Base-by-base conservation (phyloP, 2,113 vertebrate genomes). In the Cichladusa arquata region DNA sequence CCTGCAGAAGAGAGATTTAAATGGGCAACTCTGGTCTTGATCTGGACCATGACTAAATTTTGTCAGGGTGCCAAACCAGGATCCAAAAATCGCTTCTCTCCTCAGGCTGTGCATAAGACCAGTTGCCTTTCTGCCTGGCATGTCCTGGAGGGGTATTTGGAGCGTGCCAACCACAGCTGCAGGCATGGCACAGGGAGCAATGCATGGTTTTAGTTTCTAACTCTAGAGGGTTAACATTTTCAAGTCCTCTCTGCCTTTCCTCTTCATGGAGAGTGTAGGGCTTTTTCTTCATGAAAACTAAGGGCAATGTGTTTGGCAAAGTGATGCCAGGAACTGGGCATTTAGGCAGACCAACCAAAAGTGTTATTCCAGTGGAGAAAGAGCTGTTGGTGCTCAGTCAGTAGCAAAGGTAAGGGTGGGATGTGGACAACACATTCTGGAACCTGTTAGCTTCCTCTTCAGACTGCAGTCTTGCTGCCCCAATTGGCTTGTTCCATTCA, bases 101-200 rank as follows among this genome's bases (percentile, higher is more conserved):
- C 50, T 48, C 73, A 65, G 50, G 36, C 71, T 0, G 0, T 28
- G 10, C 3, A 3, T 31, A 15, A 48, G 31, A 48, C 19, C 28
- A 42, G 22, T 78, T 53, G 64, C 13, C 14, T 57, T 53, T 72
- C 45, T 6, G 5, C 28, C 38, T 9, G 1, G 25, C 42, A 20
- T 29, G 34, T 45, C 20, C 33, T 10, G 1, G 11, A 22, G 44
- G 48, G 14, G 8, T 48, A 22, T 36, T 73, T 51, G 80, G 36
- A 62, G 19, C 0, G 0, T 45, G 28, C 24, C 54, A 38, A 16
- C 25, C 28, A 10, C 53, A 72, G 40, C 53, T 4, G 1, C 0
- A 1, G 34, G 28, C 53, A 24, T 25, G 24, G 57, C 4, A 2
- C 24, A 22, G 48, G 11, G 29, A 31, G 1, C 19, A 53, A n/a